Conservation (phyloP, 2,888 invertebrate genomes). For the Neoascia interrupta region DNA sequence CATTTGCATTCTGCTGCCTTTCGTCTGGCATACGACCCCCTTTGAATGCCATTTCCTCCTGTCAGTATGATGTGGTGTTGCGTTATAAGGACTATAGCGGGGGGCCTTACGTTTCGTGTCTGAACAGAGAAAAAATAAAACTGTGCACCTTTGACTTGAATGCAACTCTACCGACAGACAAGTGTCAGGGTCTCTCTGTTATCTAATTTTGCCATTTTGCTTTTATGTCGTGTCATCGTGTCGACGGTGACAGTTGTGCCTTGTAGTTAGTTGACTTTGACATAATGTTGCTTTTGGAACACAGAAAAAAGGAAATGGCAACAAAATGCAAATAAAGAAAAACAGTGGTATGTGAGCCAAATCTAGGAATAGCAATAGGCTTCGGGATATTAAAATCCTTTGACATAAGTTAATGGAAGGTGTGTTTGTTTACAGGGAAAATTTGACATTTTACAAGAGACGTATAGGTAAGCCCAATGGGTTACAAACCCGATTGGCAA, state of each 20-base stretch:
- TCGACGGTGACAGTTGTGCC: constrained; percentile 49
- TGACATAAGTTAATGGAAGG: too few relatives aligned
- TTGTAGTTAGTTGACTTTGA: constrained; percentile 56
- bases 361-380: too few relatives aligned
- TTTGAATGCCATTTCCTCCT: constrained; percentile 22
- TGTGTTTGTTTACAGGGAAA: too few relatives aligned
- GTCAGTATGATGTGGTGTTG: constrained; percentile 38
- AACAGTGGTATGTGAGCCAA: constrained; percentile 19
- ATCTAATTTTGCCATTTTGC: constrained; percentile 63
- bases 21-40: neutral
- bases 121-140: too few relatives aligned
- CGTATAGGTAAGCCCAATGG: too few relatives aligned
- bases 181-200: constrained; percentile 60
- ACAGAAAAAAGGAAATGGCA: constrained; percentile 16
- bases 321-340: constrained; percentile 25
- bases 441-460: too few relatives aligned
- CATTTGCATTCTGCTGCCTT: constrained; percentile 3
- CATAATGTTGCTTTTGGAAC: constrained; percentile 37
- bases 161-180: constrained; percentile 61
- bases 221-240: constrained; percentile 62
- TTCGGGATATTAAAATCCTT: too few relatives aligned
- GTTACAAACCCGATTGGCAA: too few relatives aligned
- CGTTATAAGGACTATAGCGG: constrained; percentile 45
- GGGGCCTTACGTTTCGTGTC: constrained; percentile 34
- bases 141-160: constrained; percentile 62